A percentile compares a stretch with the other conserved stretches of the same genome.
Evolutionary conservation across 30 jellyfish, hydroid and myxozoan species (phyloP).

Genomic region (Hydractinia echinata): DNA sequence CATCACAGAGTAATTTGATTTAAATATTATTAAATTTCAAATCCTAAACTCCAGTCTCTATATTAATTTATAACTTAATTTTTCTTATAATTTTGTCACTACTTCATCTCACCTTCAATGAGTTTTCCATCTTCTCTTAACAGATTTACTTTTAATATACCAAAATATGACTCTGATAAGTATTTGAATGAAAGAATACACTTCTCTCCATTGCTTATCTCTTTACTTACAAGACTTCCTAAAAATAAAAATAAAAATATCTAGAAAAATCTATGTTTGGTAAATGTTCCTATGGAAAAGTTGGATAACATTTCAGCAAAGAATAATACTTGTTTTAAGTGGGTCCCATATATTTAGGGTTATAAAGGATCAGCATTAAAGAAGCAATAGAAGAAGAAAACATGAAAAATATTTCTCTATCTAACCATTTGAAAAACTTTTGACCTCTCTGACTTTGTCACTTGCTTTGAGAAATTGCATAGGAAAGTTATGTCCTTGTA

Average conservation of each 20-base stretch:
- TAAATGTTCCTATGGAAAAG: no score
- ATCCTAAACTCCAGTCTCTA: not conserved
- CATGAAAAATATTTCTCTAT: no score
- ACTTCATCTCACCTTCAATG: not conserved
- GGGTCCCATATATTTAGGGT: no score
- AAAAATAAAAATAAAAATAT: not conserved
- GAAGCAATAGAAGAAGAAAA: no score
- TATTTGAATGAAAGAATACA: slow-evolving; percentile 49
- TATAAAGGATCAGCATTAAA: no score
- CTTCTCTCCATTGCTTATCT: slow-evolving; percentile 28
- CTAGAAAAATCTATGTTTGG: not conserved
- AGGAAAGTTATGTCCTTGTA: not conserved
- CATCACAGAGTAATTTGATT: no score
- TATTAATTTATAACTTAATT: not conserved
- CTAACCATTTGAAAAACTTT: no score
- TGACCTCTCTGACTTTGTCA: no score
- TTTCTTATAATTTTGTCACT: not conserved
- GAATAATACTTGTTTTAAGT: no score
- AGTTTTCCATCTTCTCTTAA: slow-evolving; percentile 13
- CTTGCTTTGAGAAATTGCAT: no score
- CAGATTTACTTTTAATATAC: slow-evolving; percentile 32
- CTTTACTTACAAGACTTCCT: slow-evolving; percentile 58
- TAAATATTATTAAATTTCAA: no score
- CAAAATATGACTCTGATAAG: slow-evolving; percentile 55
- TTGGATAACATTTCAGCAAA: no score